Evolutionary conservation across 2,113 vertebrate species (phyloP).

Genomic region (Trichomycterus rosablanca): DNA sequence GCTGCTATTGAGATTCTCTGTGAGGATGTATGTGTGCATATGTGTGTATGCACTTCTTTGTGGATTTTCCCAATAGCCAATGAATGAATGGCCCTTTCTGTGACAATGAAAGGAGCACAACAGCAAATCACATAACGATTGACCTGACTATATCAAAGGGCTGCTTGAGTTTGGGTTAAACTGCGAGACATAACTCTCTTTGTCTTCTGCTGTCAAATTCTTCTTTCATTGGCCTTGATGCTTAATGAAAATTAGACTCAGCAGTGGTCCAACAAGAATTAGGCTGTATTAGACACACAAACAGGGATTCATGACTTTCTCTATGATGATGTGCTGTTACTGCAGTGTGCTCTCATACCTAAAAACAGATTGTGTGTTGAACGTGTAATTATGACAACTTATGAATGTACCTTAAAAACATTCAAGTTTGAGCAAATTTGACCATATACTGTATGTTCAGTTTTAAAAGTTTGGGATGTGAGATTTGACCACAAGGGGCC

Average conservation of each 20-base stretch:
- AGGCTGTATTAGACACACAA: background rate
- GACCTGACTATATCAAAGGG: slow-evolving; percentile 44
- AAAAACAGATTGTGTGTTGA: too few relatives aligned
- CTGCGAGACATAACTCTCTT: slow-evolving; percentile 25
- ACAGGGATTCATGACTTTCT: background rate
- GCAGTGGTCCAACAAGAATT: background rate
- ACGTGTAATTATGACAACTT: too few relatives aligned
- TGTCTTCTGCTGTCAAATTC: slow-evolving; percentile 41
- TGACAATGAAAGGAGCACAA: slow-evolving; percentile 42
- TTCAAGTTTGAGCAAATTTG: too few relatives aligned
- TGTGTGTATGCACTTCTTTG: too few relatives aligned
- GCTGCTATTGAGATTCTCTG: slow-evolving; percentile 22
- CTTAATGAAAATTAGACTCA: slow-evolving; percentile 2
- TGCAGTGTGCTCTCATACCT: background rate
- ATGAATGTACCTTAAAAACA: too few relatives aligned
- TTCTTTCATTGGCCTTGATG: slow-evolving; percentile 28
- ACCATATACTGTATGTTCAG: too few relatives aligned
- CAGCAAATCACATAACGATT: slow-evolving; percentile 49
- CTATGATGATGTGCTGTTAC: slow-evolving; percentile 16
- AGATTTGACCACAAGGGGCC: too few relatives aligned
- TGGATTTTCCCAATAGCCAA: slow-evolving; percentile 40
- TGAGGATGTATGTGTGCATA: slow-evolving; percentile 35
- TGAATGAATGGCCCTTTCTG: slow-evolving; percentile 16
- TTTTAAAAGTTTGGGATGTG: too few relatives aligned
- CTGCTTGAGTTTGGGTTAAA: slow-evolving; percentile 50